Base-by-base conservation (phyloP, 2,888 invertebrate genomes). In the Sycophila texana region DNA sequence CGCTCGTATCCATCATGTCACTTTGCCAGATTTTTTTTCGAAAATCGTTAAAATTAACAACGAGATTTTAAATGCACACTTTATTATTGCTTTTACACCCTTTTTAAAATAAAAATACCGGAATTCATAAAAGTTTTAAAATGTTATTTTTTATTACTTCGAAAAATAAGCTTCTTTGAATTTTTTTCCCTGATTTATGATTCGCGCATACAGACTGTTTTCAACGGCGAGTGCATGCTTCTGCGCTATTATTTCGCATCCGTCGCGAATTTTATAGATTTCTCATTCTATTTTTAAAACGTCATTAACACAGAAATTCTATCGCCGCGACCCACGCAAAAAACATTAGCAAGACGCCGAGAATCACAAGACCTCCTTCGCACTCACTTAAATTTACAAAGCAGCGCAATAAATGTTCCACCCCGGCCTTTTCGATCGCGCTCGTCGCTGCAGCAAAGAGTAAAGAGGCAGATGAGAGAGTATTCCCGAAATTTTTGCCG, bases 291-390 rank as follows among this genome's bases (percentile, higher is more conserved):
- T 82, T 79, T 74, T 72, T 73, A 74, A 71, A 73, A 72, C 53
- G 79, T 82, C 81, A 79, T 82, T 82, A 82, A 82, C 79, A 82
- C 81, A 82, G 81, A 82, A 82, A 80, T 77, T 82, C 79, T 74
- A 77, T 78, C 71, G 74, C 71, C 22, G 72, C 61, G 20, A 66
- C 74, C 80, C 77, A 74, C 74, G 81, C 78, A 72, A 74, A 77
- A 74, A 74, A 71, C 80, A 77, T 77, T 77, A 77, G 80, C 77
- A 51, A 68, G 76, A 80, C 66, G 74, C 77, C 55, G 18, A 65
- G 58, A 66, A 73, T 70, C 80, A 22, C 77, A 58, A 68, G 72
- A 71, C 67, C 77, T 81, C 81, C 75, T 81, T 81, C 81, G 76
- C 81, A 78, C 81, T 81, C 81, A 81, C 78, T 81, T 81, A 81